These are phyloP conservation scores for Desmodus rotundus DNA, from an alignment of 2,113 vertebrate genomes.

Conservation along the genomic window DNA sequence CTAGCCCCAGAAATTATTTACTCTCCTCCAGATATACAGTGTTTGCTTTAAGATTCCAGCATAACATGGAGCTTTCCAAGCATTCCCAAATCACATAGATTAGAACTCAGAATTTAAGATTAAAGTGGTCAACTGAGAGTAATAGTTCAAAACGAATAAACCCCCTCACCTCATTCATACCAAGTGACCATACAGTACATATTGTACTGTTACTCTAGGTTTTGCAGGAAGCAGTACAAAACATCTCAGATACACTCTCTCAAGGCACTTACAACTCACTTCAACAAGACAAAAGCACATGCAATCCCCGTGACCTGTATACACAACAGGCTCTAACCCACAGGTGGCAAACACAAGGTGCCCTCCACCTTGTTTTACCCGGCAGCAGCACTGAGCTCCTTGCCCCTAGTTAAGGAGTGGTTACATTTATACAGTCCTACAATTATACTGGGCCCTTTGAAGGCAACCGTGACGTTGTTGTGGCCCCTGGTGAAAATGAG, in stretches of 20 bases:
- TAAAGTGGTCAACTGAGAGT: neutral
- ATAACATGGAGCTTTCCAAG: neutral
- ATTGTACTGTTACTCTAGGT: accelerated
- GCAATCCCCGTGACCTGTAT: accelerated
- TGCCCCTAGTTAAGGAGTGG: no score
- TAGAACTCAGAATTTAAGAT: neutral
- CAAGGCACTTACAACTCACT: neutral
- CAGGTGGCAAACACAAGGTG: no score
- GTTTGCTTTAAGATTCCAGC: neutral
- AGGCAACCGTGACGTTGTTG: no score
- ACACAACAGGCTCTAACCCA: neutral
- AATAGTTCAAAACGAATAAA: neutral
- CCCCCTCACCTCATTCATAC: neutral
- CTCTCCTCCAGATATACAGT: neutral
- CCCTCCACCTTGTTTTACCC: no score
- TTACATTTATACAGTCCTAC: no score
- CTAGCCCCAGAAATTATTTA: neutral
- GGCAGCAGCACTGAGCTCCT: no score
- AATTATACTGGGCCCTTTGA: no score
- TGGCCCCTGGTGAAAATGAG: no score
- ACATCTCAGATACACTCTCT: neutral
- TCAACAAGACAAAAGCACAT: neutral
- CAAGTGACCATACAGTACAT: neutral
- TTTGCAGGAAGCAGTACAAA: neutral
- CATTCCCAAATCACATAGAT: neutral